Conservation (phyloP, 2,797 vertebrate genomes). For the Aratinga solstitialis region DNA sequence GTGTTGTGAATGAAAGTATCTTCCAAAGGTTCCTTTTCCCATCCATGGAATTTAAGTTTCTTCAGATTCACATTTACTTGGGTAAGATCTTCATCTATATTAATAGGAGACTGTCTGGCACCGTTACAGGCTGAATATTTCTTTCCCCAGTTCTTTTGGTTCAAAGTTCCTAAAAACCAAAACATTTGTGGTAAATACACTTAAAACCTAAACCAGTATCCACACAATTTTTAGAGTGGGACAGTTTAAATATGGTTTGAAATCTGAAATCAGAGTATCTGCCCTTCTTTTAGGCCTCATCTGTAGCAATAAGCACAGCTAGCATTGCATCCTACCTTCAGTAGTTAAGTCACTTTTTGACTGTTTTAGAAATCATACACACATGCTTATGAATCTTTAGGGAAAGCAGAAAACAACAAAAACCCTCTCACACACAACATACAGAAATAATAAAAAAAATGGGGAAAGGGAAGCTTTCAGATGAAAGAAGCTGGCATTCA, state of each 20-base stretch:
- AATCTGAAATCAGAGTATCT: neutral
- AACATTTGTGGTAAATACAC: neutral
- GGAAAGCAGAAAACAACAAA: neutral
- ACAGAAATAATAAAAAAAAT: neutral
- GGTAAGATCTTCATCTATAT: conserved; percentile 91
- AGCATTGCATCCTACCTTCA: neutral
- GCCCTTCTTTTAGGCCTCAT: neutral
- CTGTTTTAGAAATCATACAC: neutral
- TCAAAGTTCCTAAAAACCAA: conserved; percentile 85
- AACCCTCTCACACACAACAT: neutral
- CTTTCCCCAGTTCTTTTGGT: conserved; percentile 94
- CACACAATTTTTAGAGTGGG: neutral
- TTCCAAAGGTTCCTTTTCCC: conserved; percentile 83
- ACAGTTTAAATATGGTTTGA: neutral
- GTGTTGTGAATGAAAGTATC: conserved; percentile 89
- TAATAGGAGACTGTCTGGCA: conserved; percentile 93
- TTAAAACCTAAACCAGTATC: neutral
- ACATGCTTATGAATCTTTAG: neutral
- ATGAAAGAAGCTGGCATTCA: neutral
- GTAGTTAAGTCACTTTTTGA: neutral
- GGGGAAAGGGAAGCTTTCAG: neutral
- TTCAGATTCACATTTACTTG: conserved; percentile 93
- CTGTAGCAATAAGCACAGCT: neutral
- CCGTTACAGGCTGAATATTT: conserved; percentile 94
- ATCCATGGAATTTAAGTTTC: conserved; percentile 88